Evolutionary conservation across 2,113 vertebrate species (phyloP).

Genomic region (Crotalus horridus): DNA sequence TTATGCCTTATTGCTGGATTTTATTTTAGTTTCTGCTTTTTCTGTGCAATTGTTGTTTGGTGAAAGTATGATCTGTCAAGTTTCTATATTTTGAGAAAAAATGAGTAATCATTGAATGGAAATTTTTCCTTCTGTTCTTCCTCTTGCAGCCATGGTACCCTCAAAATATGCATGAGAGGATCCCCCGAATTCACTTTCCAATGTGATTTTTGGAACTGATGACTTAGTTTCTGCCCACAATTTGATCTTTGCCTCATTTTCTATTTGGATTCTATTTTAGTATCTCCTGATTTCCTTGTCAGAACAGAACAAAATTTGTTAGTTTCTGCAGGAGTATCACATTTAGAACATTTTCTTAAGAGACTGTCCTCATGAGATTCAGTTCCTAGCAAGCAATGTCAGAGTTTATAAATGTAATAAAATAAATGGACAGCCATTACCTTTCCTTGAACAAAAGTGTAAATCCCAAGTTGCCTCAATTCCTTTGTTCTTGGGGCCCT

Average conservation of each 20-base stretch:
- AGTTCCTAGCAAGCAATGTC: neutral
- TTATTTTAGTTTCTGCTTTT: neutral
- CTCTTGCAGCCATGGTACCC: neutral
- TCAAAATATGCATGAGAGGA: neutral
- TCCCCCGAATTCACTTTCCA: neutral
- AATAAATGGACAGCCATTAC: neutral
- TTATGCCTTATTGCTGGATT: neutral
- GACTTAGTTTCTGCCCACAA: neutral
- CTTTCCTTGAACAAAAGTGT: neutral
- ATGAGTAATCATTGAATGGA: neutral
- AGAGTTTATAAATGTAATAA: neutral
- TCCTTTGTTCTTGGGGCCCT: neutral
- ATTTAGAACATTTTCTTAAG: neutral
- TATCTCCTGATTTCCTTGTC: neutral
- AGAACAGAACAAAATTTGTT: neutral
- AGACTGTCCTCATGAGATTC: neutral
- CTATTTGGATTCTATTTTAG: neutral
- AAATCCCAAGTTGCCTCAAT: neutral
- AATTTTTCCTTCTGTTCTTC: neutral
- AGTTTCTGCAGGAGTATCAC: neutral
- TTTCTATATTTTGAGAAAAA: neutral
- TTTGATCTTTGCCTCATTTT: neutral
- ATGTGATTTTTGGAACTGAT: neutral
- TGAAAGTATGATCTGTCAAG: neutral
- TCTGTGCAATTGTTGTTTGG: neutral